Evolutionary conservation across 2,797 vertebrate genomes (phyloP), one percentile per base, ranked within the genome.

Genomic region (Sebastiscus tertius): DNA sequence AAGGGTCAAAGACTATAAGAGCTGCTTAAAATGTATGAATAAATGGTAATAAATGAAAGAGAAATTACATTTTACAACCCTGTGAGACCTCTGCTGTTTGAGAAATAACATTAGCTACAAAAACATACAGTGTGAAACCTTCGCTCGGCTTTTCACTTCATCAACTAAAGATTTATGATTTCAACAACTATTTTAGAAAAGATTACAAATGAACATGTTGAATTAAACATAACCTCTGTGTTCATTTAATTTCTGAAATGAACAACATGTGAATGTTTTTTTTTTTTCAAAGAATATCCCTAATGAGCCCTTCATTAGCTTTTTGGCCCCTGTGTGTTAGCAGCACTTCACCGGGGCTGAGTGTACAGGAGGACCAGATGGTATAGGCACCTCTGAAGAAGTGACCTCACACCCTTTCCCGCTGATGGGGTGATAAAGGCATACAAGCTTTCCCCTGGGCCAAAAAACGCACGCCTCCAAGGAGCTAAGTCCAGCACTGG

Each of bases 351-450:
- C 33, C 42, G 6, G 55, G 73, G 56, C 72, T 58, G 82, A 77
- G 63, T 55, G 68, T 73, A 84, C 78, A 82, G 66, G 61, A 83
- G 80, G 56, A 88, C 80, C 90, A 90, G 70, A 90, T 88, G 90
- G 88, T 79, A 85, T 22, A 83, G 83, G 79, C 73, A 88, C 86
- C 80, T 86, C 90, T 79, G 46, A 84, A 87, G 80, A 65, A 69
- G 72, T 90, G 90, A 92, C 88, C 88, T 87, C 93, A 94, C 87
- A 86, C 77, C 76, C 77, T 82, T 79, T 89, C 72, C 59, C 77
- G 78, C 77, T 87, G 90, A 90, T 89, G 83, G 84, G 79, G 81
- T 88, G 91, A 92, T 93, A 93, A 91, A 90, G 84, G 82, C 77
- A 63, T 64, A 89, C 84, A 89, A 84, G 84, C 76, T 71, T 66